Conservation (phyloP, 2,797 vertebrate genomes). For the Falco concolor region DNA sequence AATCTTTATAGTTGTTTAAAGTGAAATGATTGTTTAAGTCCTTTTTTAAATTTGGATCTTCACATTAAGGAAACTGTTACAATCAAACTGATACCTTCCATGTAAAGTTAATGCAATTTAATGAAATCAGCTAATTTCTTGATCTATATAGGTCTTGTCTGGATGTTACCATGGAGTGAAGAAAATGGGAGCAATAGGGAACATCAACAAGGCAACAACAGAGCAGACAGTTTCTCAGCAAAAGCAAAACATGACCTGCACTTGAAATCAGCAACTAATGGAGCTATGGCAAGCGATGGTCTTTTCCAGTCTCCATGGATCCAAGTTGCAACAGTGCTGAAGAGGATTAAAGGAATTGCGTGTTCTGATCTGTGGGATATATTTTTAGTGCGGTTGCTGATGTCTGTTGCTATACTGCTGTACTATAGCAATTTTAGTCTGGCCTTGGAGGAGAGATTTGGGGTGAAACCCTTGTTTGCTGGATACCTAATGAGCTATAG, state of each 20-base stretch:
- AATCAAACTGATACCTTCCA: background rate
- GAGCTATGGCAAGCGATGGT: background rate
- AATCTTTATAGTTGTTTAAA: background rate
- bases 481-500: slow-evolving; percentile 93
- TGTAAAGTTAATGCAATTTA: background rate
- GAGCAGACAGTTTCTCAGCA: background rate
- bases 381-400: slow-evolving; percentile 87
- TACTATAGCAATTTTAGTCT: slow-evolving; percentile 94
- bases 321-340: slow-evolving; percentile 77
- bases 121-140: background rate
- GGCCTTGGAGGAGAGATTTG: slow-evolving; percentile 93
- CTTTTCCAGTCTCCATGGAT: slow-evolving; percentile 69
- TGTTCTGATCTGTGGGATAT: slow-evolving; percentile 90
- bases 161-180: slow-evolving; percentile 86
- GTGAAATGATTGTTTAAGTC: background rate
- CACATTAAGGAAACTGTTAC: background rate
- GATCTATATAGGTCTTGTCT: slow-evolving; percentile 81
- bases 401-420: slow-evolving; percentile 89
- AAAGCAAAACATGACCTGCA: background rate
- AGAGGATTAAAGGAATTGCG: slow-evolving; percentile 78
- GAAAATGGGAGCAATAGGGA: slow-evolving; percentile 25
- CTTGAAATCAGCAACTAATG: background rate
- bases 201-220: background rate
- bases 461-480: slow-evolving; percentile 81
- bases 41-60: background rate